Evolutionary conservation across 2,113 vertebrate species (phyloP).

Genomic region (Ammodytes dubius): DNA sequence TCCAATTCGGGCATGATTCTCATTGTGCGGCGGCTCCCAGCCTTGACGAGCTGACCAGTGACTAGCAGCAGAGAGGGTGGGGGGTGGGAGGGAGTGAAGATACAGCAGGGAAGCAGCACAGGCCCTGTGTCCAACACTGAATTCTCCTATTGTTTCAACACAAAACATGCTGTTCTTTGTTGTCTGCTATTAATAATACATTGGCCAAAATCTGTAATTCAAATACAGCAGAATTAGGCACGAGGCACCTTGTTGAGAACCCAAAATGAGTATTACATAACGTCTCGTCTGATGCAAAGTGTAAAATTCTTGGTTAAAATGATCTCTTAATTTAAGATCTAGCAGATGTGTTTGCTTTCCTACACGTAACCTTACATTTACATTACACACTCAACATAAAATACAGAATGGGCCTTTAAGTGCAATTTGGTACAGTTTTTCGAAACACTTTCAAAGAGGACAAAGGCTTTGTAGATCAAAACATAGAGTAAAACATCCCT

Average conservation of each 20-base stretch:
- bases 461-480: slow-evolving; percentile 24
- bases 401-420: neutral
- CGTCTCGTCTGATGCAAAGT: neutral
- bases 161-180: slow-evolving; percentile 77
- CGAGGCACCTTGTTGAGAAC: slow-evolving; percentile 25
- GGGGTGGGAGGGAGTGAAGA: slow-evolving; percentile 30
- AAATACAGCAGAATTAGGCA: slow-evolving; percentile 42
- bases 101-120: slow-evolving; percentile 36
- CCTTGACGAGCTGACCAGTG: slow-evolving; percentile 66
- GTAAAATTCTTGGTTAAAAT: neutral
- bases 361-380: neutral
- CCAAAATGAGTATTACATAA: slow-evolving; percentile 24
- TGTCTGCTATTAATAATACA: slow-evolving; percentile 76
- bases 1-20: slow-evolving; percentile 82
- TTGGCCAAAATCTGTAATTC: slow-evolving; percentile 67
- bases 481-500: neutral
- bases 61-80: slow-evolving; percentile 35
- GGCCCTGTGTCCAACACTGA: slow-evolving; percentile 56
- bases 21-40: slow-evolving; percentile 70
- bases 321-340: neutral
- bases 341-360: neutral
- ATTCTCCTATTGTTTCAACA: slow-evolving; percentile 71
- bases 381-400: neutral
- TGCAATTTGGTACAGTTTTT: neutral
- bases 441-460: neutral